Evolutionary conservation across 2,888 invertebrate species (phyloP).

Genomic region (Biston stratarius): DNA sequence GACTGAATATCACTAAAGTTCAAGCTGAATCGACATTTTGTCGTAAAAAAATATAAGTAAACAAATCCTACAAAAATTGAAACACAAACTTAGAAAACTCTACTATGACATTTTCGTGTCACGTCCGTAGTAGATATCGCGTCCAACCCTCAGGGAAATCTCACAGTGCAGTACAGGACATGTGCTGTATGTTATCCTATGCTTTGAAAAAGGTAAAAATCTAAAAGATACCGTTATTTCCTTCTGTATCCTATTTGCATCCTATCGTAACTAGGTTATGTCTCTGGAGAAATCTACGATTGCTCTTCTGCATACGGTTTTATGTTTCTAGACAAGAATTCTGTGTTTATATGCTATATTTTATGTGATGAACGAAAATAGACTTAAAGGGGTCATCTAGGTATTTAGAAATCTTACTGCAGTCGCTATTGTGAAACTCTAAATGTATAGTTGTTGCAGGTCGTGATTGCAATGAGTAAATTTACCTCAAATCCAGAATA

Average conservation of each 20-base stretch:
- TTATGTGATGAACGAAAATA: not conserved
- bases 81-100: not conserved
- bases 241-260: constrained; percentile 8
- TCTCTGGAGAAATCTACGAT: constrained; percentile 10
- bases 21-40: too few relatives aligned
- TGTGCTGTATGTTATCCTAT: not conserved
- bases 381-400: too few relatives aligned
- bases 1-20: too few relatives aligned
- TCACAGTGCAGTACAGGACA: constrained; percentile 2
- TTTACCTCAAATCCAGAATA: too few relatives aligned
- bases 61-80: too few relatives aligned
- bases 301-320: constrained; percentile 1
- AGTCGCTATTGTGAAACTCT: too few relatives aligned
- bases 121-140: not conserved
- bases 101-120: not conserved
- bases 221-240: not conserved
- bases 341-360: not conserved
- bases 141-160: constrained; percentile 13
- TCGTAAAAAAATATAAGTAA: too few relatives aligned
- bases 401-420: too few relatives aligned
- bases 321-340: not conserved
- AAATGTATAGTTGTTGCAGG: too few relatives aligned
- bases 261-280: not conserved
- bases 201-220: constrained; percentile 4
- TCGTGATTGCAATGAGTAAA: too few relatives aligned